Evolutionary conservation across 2,113 vertebrate species (phyloP).

Genomic region (Phalacrocorax aristotelis): DNA sequence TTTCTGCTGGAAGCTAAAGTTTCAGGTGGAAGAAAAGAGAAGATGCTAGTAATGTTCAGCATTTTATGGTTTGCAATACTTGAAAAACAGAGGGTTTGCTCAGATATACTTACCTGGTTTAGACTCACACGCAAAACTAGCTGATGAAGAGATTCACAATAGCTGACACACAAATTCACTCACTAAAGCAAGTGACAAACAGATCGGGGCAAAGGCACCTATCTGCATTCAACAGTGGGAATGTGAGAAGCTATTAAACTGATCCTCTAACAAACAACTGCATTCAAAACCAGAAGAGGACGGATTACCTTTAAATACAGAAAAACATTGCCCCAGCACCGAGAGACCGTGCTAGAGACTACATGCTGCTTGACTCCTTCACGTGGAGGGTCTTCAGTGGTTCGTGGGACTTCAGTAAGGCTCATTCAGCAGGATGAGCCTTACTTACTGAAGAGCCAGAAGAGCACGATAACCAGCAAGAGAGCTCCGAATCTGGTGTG

Average conservation of each 20-base stretch:
- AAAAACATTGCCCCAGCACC: background rate
- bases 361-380: background rate
- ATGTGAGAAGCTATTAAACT: background rate
- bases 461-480: rapidly evolving
- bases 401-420: background rate
- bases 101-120: background rate
- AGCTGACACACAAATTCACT: background rate
- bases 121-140: rapidly evolving
- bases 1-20: background rate
- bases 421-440: background rate
- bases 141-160: background rate
- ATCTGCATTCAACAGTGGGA: background rate
- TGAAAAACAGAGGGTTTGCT: background rate
- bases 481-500: background rate
- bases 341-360: background rate
- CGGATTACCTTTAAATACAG: background rate
- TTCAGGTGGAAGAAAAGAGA: background rate
- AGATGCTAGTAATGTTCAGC: rapidly evolving
- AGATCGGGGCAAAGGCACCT: rapidly evolving
- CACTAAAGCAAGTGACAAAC: background rate
- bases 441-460: background rate
- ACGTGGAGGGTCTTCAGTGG: background rate
- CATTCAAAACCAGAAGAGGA: background rate
- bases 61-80: rapidly evolving
- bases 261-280: background rate